Base-by-base conservation (phyloP, 2,888 invertebrate genomes). In the Seladonia tumulorum region DNA sequence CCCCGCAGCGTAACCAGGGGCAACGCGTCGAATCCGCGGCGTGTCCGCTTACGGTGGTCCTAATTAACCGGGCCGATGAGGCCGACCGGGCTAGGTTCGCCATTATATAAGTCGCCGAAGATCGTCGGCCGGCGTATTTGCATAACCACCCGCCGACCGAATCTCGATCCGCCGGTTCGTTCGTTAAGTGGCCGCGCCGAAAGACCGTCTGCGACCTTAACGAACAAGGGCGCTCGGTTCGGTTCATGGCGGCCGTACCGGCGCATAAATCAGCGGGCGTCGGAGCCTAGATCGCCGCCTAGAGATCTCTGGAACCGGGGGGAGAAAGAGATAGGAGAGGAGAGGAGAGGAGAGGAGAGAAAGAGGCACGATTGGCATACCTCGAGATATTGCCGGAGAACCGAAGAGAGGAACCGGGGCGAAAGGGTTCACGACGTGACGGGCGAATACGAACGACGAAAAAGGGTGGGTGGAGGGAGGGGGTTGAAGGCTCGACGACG, bases 201-300 rank as follows among this genome's bases (percentile, higher is more conserved):
- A 70, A 70, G 70, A n/a, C 79, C 80, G 86, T 83, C 89, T 86
- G n/a, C 90, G 91, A 88, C 82, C 91, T 85, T 91, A 91, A 90
- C 90, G 90, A 90, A 86, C 87, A 86, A 90, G 91, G 91, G 86
- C 83, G 29, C 68, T 81, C 76, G 75, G 82, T 22, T 39, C 71
- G 85, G 81, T 86, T 82, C 80, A 84, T 81, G 86, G 86, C 80
- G 90, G 82, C 87, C n/a, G n/a, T n/a, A n/a, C n/a, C 78, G 86
- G 68, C 71, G 81, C 87, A 91, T 90, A 91, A 91, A 90, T 90
- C 90, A 90, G 87, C 82, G 87, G 18, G 3, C 63, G 29, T 85
- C 83, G 42, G 57, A n/a, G 81, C 49, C 72, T 85, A 87, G 91
- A 89, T 87, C 88, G 74, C 42, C 25, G 39, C 73, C 74, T 70